Base-by-base conservation (phyloP, 2,113 vertebrate genomes). In the Motacilla alba region DNA sequence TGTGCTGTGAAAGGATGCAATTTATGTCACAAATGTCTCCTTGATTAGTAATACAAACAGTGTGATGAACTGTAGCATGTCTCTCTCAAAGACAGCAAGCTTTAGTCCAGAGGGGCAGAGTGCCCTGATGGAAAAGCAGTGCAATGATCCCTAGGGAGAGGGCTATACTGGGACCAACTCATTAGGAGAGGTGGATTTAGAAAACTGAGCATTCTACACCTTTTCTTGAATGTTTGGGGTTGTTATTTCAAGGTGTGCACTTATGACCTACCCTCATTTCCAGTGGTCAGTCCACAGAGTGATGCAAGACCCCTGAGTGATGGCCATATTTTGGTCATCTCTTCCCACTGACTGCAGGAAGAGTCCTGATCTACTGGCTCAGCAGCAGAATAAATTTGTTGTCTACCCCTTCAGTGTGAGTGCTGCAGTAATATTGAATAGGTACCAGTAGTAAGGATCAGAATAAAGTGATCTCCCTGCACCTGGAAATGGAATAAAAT, bases 131-230 rank as follows among this genome's bases (percentile, higher is more conserved):
- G 55, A 74, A 78, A 68, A 83, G 47, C 39, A 70, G 20, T 13
- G 26, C 7, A 43, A 50, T 20, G 26, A 50, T 66, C 37, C 33
- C 67, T 16, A 35, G 37, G 39, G 44, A 47, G 19, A 5, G n/a
- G 41, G 15, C 27, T 58, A 7, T 0, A 0, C 23, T 1, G 1
- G 15, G 70, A 78, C 0, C 0, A 12, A 5, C 28, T 81, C 13
- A 9, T 46, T 75, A 85, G 41, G 22, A 37, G 39, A 52, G 3
- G 15, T 31, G 3, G 20, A 52, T 70, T 70, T 83, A 77, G 37
- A 66, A 77, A 88, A 58, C 15, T 39, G 64, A 83, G 15, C 7
- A 9, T 43, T 67, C 27, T 76, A 56, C n/a, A 69, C 15, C 31
- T 67, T 69, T 67, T 15, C 41, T 56, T 87, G 11, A 56, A 49